These are phyloP conservation scores for Drosophila histrio DNA, from an alignment of 2,888 invertebrate species.

Conservation along the genomic window DNA sequence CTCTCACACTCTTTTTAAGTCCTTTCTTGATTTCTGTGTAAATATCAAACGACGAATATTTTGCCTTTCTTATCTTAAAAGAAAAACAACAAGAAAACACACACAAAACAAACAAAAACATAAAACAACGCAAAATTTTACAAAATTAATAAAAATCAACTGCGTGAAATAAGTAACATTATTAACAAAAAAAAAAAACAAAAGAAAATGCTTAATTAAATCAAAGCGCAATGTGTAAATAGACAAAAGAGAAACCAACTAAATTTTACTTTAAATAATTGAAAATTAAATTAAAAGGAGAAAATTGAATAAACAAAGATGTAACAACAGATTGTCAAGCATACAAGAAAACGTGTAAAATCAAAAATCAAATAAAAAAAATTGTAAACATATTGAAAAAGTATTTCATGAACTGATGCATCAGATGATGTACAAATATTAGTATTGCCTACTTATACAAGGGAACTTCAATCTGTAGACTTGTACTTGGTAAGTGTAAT, in stretches of 20 bases:
- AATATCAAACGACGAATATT: constrained; percentile 49
- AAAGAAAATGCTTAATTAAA: constrained; percentile 18
- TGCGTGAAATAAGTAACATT: not conserved
- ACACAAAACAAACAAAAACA: constrained; percentile 19
- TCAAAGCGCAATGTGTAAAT: constrained; percentile 44
- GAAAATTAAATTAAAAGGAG: constrained; percentile 35
- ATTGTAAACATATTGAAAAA: constrained; percentile 53
- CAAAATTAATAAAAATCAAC: constrained; percentile 10
- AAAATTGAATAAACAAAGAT: constrained; percentile 41
- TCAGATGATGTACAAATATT: too few relatives aligned
- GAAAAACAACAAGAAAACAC: constrained; percentile 29
- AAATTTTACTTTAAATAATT: constrained; percentile 61
- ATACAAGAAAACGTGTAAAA: constrained; percentile 66
- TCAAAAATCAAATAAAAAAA: constrained; percentile 70
- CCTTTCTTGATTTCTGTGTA: constrained; percentile 30
- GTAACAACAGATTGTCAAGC: constrained; percentile 61
- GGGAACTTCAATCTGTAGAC: too few relatives aligned
- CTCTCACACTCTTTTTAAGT: constrained; percentile 11
- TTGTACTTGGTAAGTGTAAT: too few relatives aligned
- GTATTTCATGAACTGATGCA: too few relatives aligned
- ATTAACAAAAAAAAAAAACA: not conserved
- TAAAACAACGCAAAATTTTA: constrained; percentile 16
- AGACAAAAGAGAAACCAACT: constrained; percentile 22
- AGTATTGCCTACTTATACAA: too few relatives aligned
- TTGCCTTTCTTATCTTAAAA: constrained; percentile 51